Base-by-base conservation (phyloP, 2,797 vertebrate species). In the Heteromormyrus szaboi region DNA sequence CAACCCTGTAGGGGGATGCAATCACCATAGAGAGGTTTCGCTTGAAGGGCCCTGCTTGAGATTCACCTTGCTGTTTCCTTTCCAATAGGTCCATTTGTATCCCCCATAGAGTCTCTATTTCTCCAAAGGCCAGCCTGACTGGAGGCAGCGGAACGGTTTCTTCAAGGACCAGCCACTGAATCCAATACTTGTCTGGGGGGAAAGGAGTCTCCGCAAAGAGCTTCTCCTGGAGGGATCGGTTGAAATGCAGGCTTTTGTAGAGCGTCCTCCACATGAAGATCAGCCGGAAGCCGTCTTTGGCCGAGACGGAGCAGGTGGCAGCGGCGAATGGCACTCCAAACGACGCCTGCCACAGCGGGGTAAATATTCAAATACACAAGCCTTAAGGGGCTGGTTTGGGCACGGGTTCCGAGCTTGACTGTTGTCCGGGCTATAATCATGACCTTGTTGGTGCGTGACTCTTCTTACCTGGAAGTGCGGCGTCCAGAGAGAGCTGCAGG, bases 401-500 rank as follows among this genome's bases (percentile, higher is more conserved):
- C 25, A 25, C 25, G 62, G 11, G 62, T 33, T 68, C 62, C 62
- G 62, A 65, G 22, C 8, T 22, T 65, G 59, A 25, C 59, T 33
- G 48, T 12, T 22, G 46, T 12, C 83, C 46, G 46, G 11, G 8
- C n/a, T 7, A 50, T 84, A 19, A 84, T 25, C 6, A 7, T 48
- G n/a, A 44, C n/a, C 2, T 48, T n/a, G 19, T 17, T 53, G 44
- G 4, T 51, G 22, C 50, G 9, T 14, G 25, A 17, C 84, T 51
- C 25, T 7, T 14, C 90, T 50, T 59, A 95, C 94, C 93, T 90
- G 90, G 90, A 94, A 93, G 90, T 93, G 93, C 54, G 68, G 87
- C 9, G 86, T 91, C 94, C 94, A 95, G 12, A 95, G 90, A 5
- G 92, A 93, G 91, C 92, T 90, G 50, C 94, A 94, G 85, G 91